phyloP scores from a whole-genome alignment of 2,113 vertebrate genomes.

The Microcebus tavaratra region DNA sequence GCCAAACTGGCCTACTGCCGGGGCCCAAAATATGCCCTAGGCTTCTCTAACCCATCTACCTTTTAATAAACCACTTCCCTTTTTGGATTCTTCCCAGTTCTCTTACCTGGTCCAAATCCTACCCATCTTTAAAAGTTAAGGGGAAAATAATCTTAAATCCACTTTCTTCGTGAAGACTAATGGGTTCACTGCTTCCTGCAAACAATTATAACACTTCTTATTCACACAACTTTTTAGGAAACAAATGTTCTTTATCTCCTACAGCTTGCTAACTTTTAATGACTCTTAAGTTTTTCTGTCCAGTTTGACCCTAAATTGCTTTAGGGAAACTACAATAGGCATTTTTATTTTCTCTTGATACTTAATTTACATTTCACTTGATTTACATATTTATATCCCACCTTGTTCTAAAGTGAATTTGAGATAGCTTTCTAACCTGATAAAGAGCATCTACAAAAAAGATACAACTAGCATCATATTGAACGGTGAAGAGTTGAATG shows the following conservation, averaged over 20 bases:
- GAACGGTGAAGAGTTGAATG: not conserved
- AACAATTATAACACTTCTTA: not conserved
- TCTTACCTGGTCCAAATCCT: not conserved
- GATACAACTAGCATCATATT: not conserved
- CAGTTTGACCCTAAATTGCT: slow-evolving; percentile 12
- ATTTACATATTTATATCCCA: slow-evolving; percentile 26
- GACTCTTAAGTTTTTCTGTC: not conserved
- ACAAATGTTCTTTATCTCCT: not conserved
- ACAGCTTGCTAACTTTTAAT: slow-evolving; percentile 16
- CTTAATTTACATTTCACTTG: slow-evolving; percentile 47
- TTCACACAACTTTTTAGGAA: not conserved
- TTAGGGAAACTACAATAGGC: not conserved
- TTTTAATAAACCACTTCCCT: not conserved
- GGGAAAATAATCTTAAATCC: not conserved
- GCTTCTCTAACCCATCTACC: not conserved
- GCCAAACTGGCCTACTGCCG: not conserved
- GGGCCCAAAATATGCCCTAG: not conserved
- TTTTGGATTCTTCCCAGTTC: not conserved
- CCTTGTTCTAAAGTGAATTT: slow-evolving; percentile 23
- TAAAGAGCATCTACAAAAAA: not conserved
- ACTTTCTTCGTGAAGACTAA: not conserved
- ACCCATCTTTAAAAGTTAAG: slow-evolving; percentile 38
- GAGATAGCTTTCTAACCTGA: not conserved
- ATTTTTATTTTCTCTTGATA: not conserved
- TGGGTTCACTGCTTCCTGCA: not conserved